Evolutionary conservation across 2,888 invertebrate species (phyloP).

Genomic region (Oxycera nigricornis): DNA sequence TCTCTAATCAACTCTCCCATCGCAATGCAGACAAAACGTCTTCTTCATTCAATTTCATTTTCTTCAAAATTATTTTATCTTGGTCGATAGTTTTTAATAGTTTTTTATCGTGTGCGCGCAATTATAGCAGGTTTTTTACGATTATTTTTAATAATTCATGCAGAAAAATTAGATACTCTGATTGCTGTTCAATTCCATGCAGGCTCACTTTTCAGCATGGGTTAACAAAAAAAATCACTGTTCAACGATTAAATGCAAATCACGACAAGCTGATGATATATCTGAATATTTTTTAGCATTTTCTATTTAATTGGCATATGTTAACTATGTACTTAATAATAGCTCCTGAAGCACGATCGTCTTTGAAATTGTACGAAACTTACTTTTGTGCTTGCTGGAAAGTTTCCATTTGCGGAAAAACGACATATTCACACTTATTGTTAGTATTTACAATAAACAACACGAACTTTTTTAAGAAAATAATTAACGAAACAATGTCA

Average conservation of each 20-base stretch:
- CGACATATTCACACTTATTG: slow-evolving; percentile 49
- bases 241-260: too few species aligned
- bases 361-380: slow-evolving; percentile 43
- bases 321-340: too few species aligned
- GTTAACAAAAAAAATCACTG: too few species aligned
- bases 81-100: background rate
- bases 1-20: too few species aligned
- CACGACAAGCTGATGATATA: too few species aligned
- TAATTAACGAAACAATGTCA: too few species aligned
- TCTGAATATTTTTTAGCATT: too few species aligned
- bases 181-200: background rate
- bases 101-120: background rate
- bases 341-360: background rate
- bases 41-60: background rate
- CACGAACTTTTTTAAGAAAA: too few species aligned
- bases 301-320: too few species aligned
- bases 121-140: slow-evolving; percentile 5
- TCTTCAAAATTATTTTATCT: background rate
- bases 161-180: slow-evolving; percentile 12
- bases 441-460: background rate
- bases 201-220: background rate
- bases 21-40: too few species aligned
- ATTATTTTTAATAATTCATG: slow-evolving; percentile 23
- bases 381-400: slow-evolving; percentile 55
- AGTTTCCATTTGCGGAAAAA: slow-evolving; percentile 55